Evolutionary conservation across 2,888 invertebrate genomes (phyloP), one percentile per base, ranked within the genome.

Genomic region (Seira ritae): DNA sequence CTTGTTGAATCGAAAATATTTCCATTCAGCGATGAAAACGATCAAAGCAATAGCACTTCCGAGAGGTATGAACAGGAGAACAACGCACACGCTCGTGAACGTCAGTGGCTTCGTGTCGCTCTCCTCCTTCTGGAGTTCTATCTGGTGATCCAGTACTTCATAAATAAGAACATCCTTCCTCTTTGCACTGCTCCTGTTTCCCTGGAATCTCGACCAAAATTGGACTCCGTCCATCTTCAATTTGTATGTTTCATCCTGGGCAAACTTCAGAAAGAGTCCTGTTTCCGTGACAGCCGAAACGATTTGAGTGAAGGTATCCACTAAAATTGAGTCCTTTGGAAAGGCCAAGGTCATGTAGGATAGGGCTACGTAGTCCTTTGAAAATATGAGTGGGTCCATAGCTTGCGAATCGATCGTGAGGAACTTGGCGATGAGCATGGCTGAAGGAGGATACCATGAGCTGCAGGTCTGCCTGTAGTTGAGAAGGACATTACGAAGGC

Each of bases 301-400:
- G 19, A 86, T 72, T 0, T 68, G 60, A 1, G 70, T 62, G 60
- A 86, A 85, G 1, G 84, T 60, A 62, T 86, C 86, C 6, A 76
- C 80, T 17, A 77, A 24, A 75, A 80, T 78, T 6, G 86, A 86
- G 46, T 85, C 83, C 20, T 79, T 84, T 12, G 69, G 74, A 79
- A 86, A 86, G 0, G 76, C 84, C 2, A 86, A 12, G 1, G 86
- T 85, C 85, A 86, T 85, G 24, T 70, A 80, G 0, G 78, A 80
- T 1, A 80, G 24, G 8, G 85, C 66, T 15, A 84, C 77, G 17
- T 71, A 31, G 17, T 86, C 82, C 17, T 75, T 80, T 0, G 83
- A 80, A 55, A 31, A 19, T 0, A 84, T 4, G 0, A 86, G 20
- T 3, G 83, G 84, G 2, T 85, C 69, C 4, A 75, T 4, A 4